phyloP scores from a whole-genome alignment of 2,888 invertebrate genomes.

The Sialis fuliginosa region DNA sequence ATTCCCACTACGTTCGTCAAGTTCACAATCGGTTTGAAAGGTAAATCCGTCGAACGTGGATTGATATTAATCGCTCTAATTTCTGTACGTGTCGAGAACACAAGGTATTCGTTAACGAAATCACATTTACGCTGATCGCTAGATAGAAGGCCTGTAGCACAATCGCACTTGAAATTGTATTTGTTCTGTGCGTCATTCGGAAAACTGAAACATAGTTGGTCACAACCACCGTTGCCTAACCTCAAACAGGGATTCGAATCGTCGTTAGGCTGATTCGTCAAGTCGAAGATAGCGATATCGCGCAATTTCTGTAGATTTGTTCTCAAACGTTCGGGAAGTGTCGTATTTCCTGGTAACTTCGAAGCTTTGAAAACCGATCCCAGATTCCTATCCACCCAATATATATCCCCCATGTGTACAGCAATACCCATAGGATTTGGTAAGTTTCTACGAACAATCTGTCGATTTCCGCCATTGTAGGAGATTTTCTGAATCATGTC shows the following conservation, averaged over 20 bases:
- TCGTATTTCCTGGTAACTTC: slow-evolving; percentile 55
- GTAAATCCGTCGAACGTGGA: slow-evolving; percentile 60
- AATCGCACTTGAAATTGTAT: slow-evolving; percentile 61
- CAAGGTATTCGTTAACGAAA: slow-evolving; percentile 71
- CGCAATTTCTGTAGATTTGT: slow-evolving; percentile 72
- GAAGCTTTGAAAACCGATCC: slow-evolving; percentile 67
- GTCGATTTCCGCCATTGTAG: slow-evolving; percentile 61
- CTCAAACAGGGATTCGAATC: slow-evolving; percentile 65
- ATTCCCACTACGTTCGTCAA: slow-evolving; percentile 87
- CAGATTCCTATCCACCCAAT: slow-evolving; percentile 89
- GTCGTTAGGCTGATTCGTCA: slow-evolving; percentile 70
- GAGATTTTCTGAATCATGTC: slow-evolving; percentile 91
- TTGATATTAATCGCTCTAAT: slow-evolving; percentile 82
- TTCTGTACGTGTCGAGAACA: slow-evolving; percentile 88
- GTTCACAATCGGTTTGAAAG: slow-evolving; percentile 71
- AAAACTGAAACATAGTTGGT: slow-evolving; percentile 89
- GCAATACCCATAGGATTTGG: slow-evolving; percentile 92
- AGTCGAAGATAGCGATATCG: slow-evolving; percentile 83
- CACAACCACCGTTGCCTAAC: slow-evolving; percentile 67
- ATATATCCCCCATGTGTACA: slow-evolving; percentile 65
- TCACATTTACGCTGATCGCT: slow-evolving; percentile 53
- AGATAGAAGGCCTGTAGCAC: slow-evolving; percentile 69
- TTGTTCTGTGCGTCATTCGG: slow-evolving; percentile 32
- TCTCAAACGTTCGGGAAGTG: slow-evolving; percentile 51
- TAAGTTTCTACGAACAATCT: slow-evolving; percentile 67